These are phyloP conservation scores for Trissolcus basalis DNA, from an alignment of 1,140 invertebrate species.

Conservation along the genomic window DNA sequence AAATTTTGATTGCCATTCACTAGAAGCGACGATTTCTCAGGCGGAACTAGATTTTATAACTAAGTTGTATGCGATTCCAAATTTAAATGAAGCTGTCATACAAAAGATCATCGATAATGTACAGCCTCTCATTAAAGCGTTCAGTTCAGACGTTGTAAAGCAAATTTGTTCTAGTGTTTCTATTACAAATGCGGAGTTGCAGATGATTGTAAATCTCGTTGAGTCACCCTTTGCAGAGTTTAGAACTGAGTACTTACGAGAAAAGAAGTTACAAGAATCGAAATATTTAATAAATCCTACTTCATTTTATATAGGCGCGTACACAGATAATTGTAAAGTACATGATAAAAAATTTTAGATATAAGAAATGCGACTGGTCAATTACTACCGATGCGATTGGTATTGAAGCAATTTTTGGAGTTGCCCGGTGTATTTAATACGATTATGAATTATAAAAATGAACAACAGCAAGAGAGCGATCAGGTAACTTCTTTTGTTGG, in stretches of 20 bases:
- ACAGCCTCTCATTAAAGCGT: conserved; percentile 14
- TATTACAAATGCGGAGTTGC: background rate
- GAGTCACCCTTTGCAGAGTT: background rate
- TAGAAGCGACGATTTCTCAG: too few species aligned
- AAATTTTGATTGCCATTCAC: too few species aligned
- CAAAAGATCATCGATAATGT: conserved; percentile 30
- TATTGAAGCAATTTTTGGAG: conserved; percentile 56
- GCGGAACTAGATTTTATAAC: conserved; percentile 11
- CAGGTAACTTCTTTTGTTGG: conserved; percentile 22
- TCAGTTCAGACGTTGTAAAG: conserved; percentile 6
- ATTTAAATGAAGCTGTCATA: conserved; percentile 19
- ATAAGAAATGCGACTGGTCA: conserved; percentile 34
- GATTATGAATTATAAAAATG: conserved; percentile 29
- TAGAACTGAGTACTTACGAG: background rate
- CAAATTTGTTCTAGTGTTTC: conserved; percentile 15
- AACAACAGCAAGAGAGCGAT: conserved; percentile 15
- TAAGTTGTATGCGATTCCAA: conserved; percentile 36
- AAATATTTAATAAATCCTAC: background rate
- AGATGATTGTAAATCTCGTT: background rate
- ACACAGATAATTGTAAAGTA: conserved; percentile 4
- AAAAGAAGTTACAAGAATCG: background rate
- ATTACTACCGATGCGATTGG: conserved; percentile 40
- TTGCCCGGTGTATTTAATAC: conserved; percentile 43
- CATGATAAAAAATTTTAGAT: conserved; percentile 16
- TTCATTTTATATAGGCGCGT: background rate